A percentile compares a stretch with the other conserved stretches of the same genome.
phyloP scores from a whole-genome alignment of 2,888 invertebrate species.

The Amaurobius ferox region DNA sequence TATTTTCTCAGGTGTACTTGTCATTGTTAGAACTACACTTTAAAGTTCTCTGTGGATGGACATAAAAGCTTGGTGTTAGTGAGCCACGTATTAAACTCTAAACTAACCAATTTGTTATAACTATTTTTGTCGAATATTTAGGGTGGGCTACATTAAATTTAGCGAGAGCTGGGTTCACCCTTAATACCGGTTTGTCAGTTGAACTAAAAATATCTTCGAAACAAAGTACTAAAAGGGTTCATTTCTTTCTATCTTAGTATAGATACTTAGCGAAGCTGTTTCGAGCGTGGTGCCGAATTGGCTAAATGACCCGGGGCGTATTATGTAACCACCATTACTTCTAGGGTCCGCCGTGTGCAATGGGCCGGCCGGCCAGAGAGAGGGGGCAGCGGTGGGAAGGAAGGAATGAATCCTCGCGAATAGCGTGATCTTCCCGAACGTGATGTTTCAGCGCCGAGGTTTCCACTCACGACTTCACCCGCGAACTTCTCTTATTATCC shows the following conservation, averaged over 20 bases:
- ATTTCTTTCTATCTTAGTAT: not conserved
- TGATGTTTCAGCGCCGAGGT: conserved; percentile 55
- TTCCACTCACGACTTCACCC: conserved; percentile 65
- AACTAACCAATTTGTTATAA: too few species aligned
- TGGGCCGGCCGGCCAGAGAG: not conserved
- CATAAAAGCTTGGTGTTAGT: too few species aligned
- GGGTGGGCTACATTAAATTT: too few species aligned
- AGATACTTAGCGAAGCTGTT: not conserved
- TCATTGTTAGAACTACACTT: too few species aligned
- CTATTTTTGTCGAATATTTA: too few species aligned
- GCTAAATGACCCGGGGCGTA: conserved; percentile 17
- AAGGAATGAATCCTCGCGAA: conserved; percentile 36
- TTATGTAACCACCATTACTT: conserved; percentile 45
- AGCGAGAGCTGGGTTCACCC: too few species aligned
- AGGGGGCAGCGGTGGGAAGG: not conserved
- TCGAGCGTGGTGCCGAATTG: conserved; percentile 16
- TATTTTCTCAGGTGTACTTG: too few species aligned
- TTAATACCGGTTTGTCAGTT: too few species aligned
- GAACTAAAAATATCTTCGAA: too few species aligned
- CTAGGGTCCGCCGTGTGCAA: not conserved
- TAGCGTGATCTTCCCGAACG: conserved; percentile 65
- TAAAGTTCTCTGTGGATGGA: too few species aligned
- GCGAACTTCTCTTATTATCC: conserved; percentile 51
- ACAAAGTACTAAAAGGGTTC: too few species aligned
- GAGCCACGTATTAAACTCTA: too few species aligned